Evolutionary conservation across 2,113 vertebrate species (phyloP).

Genomic region (Heptranchias perlo): DNA sequence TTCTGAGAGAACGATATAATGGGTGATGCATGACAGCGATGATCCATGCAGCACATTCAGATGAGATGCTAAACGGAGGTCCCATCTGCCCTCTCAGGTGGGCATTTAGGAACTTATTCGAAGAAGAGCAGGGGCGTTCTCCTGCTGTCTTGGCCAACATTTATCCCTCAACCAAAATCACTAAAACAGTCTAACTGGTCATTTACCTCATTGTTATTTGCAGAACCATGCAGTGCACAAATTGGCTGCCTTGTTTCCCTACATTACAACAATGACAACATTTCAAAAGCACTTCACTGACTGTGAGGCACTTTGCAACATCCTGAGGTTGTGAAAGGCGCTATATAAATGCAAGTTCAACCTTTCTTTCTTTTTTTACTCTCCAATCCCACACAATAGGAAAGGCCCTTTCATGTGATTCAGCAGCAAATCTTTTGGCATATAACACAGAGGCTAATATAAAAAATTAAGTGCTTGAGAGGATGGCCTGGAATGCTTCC

Average conservation of each 20-base stretch:
- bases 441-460: background rate
- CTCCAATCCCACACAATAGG: background rate
- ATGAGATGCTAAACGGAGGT: background rate
- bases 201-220: background rate
- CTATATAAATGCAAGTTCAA: background rate
- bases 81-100: too few species aligned
- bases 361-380: background rate
- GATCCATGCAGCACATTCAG: background rate
- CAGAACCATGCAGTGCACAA: background rate
- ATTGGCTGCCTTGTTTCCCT: background rate
- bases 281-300: too few species aligned
- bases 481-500: background rate
- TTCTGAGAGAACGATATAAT: background rate
- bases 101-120: background rate
- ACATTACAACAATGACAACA: too few species aligned
- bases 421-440: background rate
- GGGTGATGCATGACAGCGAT: background rate
- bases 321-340: background rate
- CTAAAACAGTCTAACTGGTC: background rate
- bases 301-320: too few species aligned
- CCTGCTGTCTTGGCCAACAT: background rate
- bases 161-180: background rate
- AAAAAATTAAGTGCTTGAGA: background rate
- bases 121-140: background rate
- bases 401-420: background rate